Evolutionary conservation across 2,113 vertebrate species (phyloP), one percentile per base, ranked within the genome.

Genomic region (Scortum barcoo): DNA sequence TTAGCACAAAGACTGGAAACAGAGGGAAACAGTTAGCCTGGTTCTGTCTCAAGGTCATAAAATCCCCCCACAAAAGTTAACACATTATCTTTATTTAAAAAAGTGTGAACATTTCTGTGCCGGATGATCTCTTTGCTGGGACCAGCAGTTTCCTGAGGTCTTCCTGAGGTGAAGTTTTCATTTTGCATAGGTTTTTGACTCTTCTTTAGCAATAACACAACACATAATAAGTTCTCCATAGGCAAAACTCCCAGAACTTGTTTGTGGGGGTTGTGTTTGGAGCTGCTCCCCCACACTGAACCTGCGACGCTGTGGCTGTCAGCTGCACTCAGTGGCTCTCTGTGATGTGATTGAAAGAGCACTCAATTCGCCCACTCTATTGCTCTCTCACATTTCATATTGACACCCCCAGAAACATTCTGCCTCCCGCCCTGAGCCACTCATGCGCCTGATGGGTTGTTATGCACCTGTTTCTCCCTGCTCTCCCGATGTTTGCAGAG

Each of bases 391-490:
- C 58, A 68, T 83, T 88, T 86, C 66, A 70, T 40, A 42, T 60
- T 78, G 62, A 53, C 83, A 24, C 79, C 72, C 70, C 75, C 79
- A 20, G 33, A 80, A 87, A 63, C 80, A 46, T 70, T 81, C 60
- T 30, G 56, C 73, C 65, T 67, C 48, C 57, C 11, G 74, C 75
- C 54, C 4, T 19, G 48, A 69, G n/a, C 38, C 85, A 40, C 86
- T 81, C 65, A 13, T 5, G 65, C 38, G 67, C 53, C 51, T 68
- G 80, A 77, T 75, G 73, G 76, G 1, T 40, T 81, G 81, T 63
- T 76, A 30, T 19, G 80, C 87, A 91, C 89, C 87, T 90, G 92
- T 91, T 85, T 66, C 36, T 2, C 78, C 17, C 13, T 33, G 61
- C 78, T 63, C 75, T 77, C 68, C 33, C 13, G 1, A 1, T 85